These are phyloP conservation scores for Apogon talboti DNA, from an alignment of 2,797 vertebrate species.

Conservation along the genomic window DNA sequence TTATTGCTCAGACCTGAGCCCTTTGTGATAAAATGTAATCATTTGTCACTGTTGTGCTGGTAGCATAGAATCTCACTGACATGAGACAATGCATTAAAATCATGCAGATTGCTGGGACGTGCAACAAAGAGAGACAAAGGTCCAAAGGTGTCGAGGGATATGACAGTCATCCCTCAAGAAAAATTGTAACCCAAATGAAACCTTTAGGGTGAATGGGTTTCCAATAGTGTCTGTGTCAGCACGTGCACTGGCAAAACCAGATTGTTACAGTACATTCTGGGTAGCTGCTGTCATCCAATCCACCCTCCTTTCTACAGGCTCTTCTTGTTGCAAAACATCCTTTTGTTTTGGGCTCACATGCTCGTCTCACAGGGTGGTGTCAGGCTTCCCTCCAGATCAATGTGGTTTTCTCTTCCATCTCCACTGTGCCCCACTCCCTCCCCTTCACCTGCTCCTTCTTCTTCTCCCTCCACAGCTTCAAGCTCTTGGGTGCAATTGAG, in stretches of 20 bases:
- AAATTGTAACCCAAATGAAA: constrained; percentile 1
- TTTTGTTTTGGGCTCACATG: constrained; percentile 85
- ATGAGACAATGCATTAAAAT: constrained; percentile 2
- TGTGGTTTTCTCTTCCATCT: constrained; percentile 91
- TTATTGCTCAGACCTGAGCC: constrained; percentile 80
- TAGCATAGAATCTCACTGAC: constrained; percentile 57
- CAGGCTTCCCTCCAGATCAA: constrained; percentile 87
- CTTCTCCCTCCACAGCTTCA: constrained; percentile 76
- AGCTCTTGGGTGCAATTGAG: constrained; percentile 91
- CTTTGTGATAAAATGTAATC: constrained; percentile 73
- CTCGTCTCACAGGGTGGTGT: constrained; percentile 93
- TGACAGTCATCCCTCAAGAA: constrained; percentile 4
- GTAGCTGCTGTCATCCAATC: constrained; percentile 4
- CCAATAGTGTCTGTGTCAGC: constrained; percentile 8
- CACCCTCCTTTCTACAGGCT: background rate
- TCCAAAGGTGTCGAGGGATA: constrained; percentile 4
- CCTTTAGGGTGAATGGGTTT: constrained; percentile 7
- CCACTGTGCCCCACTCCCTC: constrained; percentile 77
- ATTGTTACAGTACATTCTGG: background rate
- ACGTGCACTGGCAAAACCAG: background rate
- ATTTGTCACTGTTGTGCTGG: constrained; percentile 61
- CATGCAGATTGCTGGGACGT: constrained; percentile 6
- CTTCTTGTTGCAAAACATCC: background rate
- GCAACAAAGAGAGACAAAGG: constrained; percentile 11
- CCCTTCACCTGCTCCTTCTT: constrained; percentile 75